Conservation (phyloP, 2,888 invertebrate genomes). For the Trachelus stipa region DNA sequence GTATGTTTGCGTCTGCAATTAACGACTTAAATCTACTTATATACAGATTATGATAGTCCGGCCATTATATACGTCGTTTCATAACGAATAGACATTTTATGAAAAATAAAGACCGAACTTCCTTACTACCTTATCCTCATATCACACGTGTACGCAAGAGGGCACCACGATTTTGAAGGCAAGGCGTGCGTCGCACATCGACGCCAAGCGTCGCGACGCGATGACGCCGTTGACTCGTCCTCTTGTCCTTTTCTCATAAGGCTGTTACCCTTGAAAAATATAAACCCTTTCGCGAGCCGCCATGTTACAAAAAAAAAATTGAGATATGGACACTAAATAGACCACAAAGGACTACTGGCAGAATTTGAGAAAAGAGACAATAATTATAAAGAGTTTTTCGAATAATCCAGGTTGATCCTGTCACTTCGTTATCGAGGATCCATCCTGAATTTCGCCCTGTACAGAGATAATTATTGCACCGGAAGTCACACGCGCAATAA, state of each 20-base stretch:
- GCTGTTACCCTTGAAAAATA: background rate
- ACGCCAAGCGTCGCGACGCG: background rate
- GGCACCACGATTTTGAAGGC: constrained; percentile 38
- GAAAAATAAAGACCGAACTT: constrained; percentile 22
- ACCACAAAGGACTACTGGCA: background rate
- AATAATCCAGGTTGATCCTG: background rate
- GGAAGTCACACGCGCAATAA: constrained; percentile 3
- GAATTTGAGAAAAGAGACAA: background rate
- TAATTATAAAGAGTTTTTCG: background rate
- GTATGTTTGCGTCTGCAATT: constrained; percentile 32
- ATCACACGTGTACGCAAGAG: constrained; percentile 57
- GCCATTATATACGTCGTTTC: background rate
- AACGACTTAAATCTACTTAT: background rate
- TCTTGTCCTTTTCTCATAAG: background rate
- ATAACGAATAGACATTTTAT: background rate
- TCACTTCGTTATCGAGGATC: background rate
- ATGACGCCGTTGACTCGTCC: background rate
- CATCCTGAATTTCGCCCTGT: constrained; percentile 1
- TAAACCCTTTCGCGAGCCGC: background rate
- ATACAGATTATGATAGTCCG: background rate
- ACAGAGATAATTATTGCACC: constrained; percentile 10
- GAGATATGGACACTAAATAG: background rate
- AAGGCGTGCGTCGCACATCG: background rate
- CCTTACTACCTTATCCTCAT: constrained; percentile 43
- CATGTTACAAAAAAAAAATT: background rate